phyloP scores from a whole-genome alignment of 2,888 invertebrate species.

The Drosophila engyochracea region DNA sequence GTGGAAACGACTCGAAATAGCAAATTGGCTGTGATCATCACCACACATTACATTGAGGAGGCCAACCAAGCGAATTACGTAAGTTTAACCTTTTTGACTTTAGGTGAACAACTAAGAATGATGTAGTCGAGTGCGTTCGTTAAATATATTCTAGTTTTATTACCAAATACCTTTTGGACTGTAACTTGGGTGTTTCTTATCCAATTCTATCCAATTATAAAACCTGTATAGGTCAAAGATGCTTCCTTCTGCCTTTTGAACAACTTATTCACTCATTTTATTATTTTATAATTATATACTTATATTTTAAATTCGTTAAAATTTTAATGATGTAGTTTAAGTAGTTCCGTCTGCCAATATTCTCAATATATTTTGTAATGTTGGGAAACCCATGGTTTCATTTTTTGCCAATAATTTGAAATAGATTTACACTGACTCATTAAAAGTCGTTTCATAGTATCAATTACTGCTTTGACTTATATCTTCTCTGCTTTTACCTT shows the following conservation, averaged over 20 bases:
- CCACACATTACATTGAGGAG: slow-evolving; percentile 98
- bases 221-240: neutral
- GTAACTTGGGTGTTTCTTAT: neutral
- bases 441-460: neutral
- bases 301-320: no score
- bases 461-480: neutral
- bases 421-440: neutral
- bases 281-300: no score
- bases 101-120: neutral
- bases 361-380: no score
- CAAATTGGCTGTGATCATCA: slow-evolving; percentile 94
- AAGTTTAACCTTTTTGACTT: slow-evolving; percentile 69
- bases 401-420: neutral
- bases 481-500: slow-evolving; percentile 5
- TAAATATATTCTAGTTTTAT: neutral
- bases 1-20: slow-evolving; percentile 89
- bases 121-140: neutral
- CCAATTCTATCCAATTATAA: neutral
- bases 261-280: no score
- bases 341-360: no score
- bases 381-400: no score
- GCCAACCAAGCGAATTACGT: slow-evolving; percentile 93
- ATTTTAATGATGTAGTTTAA: no score
- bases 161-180: neutral
- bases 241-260: neutral